Evolutionary conservation across 2,113 vertebrate genomes (phyloP).

Genomic region (Halichoerus grypus): DNA sequence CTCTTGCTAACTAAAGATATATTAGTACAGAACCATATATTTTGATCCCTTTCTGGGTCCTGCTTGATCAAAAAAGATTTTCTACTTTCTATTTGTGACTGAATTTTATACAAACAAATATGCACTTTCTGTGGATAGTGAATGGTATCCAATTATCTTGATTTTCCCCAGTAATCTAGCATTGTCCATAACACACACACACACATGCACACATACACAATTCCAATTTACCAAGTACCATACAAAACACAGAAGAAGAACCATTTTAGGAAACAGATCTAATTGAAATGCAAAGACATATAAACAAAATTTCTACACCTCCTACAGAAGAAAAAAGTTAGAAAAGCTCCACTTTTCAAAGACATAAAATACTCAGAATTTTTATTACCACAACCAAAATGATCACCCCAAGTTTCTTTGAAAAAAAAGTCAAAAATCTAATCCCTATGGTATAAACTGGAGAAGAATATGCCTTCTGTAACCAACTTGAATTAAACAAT

Average conservation of each 20-base stretch:
- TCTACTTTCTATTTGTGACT: background rate
- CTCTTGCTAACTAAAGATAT: background rate
- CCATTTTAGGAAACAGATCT: background rate
- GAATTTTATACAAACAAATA: slow-evolving; percentile 32
- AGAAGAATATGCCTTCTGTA: slow-evolving; percentile 78
- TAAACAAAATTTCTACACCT: background rate
- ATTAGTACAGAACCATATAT: background rate
- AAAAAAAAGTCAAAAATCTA: slow-evolving; percentile 81
- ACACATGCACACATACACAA: background rate
- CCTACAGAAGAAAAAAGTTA: background rate
- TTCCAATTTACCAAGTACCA: background rate
- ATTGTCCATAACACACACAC: background rate
- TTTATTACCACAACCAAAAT: slow-evolving; percentile 75
- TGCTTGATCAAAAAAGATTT: background rate
- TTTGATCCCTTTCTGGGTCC: background rate
- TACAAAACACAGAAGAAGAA: background rate
- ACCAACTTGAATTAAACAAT: slow-evolving; percentile 77
- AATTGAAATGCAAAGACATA: background rate
- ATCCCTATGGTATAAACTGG: slow-evolving; percentile 68
- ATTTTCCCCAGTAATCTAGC: background rate
- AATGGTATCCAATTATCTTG: background rate
- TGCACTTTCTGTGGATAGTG: background rate
- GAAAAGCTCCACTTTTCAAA: slow-evolving; percentile 72
- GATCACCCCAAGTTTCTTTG: slow-evolving; percentile 73
- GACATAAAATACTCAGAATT: slow-evolving; percentile 68